Evolutionary conservation across 1,140 invertebrate genomes (phyloP).

Genomic region (Eubasilissa regina): DNA sequence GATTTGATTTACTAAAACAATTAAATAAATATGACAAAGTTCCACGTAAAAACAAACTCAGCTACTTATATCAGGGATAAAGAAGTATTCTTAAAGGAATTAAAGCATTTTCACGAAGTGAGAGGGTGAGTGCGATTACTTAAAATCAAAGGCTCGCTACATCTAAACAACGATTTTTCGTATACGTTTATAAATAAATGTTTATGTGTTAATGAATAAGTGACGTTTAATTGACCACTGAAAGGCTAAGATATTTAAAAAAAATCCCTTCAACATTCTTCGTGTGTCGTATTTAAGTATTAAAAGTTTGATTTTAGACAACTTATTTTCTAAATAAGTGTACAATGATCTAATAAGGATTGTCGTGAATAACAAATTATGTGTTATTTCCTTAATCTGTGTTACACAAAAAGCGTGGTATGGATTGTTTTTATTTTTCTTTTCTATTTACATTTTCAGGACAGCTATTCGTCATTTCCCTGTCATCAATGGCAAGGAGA

Average conservation of each 20-base stretch:
- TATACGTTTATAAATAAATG: background rate
- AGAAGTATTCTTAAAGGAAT: constrained; percentile 83
- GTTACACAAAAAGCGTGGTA: no score
- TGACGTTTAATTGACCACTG: no score
- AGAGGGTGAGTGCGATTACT: constrained; percentile 80
- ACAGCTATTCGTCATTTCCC: constrained; percentile 84
- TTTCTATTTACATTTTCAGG: constrained; percentile 71
- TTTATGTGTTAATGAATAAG: no score
- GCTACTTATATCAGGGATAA: constrained; percentile 79
- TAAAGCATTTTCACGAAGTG: constrained; percentile 87
- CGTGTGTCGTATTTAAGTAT: no score
- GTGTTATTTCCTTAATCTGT: no score
- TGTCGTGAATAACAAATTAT: no score
- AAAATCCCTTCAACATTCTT: no score
- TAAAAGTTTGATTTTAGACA: no score
- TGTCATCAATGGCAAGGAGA: constrained; percentile 88
- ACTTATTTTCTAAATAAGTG: no score
- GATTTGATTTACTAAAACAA: constrained; percentile 23
- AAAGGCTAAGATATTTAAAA: no score
- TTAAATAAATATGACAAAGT: constrained; percentile 54
- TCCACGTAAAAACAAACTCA: constrained; percentile 76
- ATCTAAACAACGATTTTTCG: constrained; percentile 18
- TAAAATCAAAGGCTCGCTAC: background rate
- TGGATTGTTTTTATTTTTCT: background rate
- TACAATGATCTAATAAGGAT: no score